Percentiles rank a stretch among this genome's conserved stretches.
phyloP scores from a whole-genome alignment of 2,888 invertebrate species.

The Pherbina coryleti region DNA sequence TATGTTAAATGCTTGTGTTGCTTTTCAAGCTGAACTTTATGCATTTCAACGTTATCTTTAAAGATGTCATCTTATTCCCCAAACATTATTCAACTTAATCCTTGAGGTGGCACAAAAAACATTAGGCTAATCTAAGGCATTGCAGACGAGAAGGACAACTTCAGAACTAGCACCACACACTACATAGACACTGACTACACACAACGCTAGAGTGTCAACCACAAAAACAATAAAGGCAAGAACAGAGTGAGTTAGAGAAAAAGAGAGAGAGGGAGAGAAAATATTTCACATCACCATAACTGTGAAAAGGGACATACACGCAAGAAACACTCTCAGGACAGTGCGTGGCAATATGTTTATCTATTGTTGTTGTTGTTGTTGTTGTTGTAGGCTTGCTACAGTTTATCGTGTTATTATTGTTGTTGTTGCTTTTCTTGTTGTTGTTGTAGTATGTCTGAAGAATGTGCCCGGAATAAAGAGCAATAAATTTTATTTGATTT shows the following conservation, averaged over 20 bases:
- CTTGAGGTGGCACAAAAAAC: not conserved
- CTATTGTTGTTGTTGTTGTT: slow-evolving; percentile 9
- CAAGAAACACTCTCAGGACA: slow-evolving; percentile 8
- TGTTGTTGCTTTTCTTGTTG: slow-evolving; percentile 37
- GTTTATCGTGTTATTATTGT: slow-evolving; percentile 39
- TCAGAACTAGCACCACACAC: no score
- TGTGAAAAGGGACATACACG: not conserved
- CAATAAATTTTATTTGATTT: slow-evolving; percentile 63
- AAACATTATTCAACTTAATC: slow-evolving; percentile 25
- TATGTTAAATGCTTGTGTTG: slow-evolving; percentile 23
- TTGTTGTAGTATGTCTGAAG: slow-evolving; percentile 32
- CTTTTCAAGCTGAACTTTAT: not conserved
- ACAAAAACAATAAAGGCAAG: not conserved
- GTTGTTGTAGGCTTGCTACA: slow-evolving; percentile 1
- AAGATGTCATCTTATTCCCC: slow-evolving; percentile 29
- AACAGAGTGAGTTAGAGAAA: not conserved
- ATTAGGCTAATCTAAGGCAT: no score
- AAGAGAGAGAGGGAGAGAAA: not conserved
- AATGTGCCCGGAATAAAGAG: slow-evolving; percentile 38
- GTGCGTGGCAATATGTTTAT: slow-evolving; percentile 30
- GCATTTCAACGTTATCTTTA: not conserved
- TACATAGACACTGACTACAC: no score
- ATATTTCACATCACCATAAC: not conserved
- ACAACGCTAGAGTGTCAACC: no score
- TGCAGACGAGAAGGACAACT: no score